A percentile compares a stretch with the other conserved stretches of the same genome.
These are phyloP conservation scores for Rhinoptilus africanus DNA, from an alignment of 2,113 vertebrate species.

Conservation along the genomic window DNA sequence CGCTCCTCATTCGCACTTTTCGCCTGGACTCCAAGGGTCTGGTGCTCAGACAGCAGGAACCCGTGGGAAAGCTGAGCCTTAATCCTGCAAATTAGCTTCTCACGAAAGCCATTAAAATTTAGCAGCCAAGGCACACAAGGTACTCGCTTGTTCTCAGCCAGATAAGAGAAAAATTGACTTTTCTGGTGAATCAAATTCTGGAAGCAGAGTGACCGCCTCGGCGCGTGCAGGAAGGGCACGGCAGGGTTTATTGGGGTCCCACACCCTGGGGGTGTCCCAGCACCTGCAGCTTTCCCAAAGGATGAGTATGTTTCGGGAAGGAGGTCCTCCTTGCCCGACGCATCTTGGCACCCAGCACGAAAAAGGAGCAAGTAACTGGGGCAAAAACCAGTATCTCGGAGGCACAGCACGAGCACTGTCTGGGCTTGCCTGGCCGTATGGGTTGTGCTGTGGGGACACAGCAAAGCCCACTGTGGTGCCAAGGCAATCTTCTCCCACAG, in stretches of 20 bases:
- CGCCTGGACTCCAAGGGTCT: not conserved
- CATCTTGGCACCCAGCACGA: not conserved
- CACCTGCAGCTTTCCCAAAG: not conserved
- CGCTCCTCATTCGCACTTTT: not conserved
- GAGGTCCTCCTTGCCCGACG: not conserved
- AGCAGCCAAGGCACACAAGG: constrained; percentile 21
- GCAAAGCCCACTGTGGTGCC: not conserved
- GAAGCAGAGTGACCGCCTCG: rapidly evolving
- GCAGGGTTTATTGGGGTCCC: not conserved
- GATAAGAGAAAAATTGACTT: constrained; percentile 50
- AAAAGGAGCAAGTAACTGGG: not conserved
- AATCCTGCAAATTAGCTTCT: constrained; percentile 61
- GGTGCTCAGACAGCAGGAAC: not conserved
- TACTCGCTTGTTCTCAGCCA: not conserved
- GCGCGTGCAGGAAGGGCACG: not conserved
- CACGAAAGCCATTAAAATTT: constrained; percentile 23
- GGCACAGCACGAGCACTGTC: not conserved
- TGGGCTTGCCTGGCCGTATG: not conserved
- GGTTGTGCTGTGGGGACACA: not conserved
- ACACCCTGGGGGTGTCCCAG: not conserved
- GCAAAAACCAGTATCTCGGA: not conserved
- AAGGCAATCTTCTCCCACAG: not conserved
- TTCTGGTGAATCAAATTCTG: not conserved
- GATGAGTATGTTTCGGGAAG: not conserved
- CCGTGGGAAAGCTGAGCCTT: constrained; percentile 16